These are phyloP conservation scores for Conus canariensis DNA, from an alignment of 2,888 invertebrate species.

Conservation along the genomic window DNA sequence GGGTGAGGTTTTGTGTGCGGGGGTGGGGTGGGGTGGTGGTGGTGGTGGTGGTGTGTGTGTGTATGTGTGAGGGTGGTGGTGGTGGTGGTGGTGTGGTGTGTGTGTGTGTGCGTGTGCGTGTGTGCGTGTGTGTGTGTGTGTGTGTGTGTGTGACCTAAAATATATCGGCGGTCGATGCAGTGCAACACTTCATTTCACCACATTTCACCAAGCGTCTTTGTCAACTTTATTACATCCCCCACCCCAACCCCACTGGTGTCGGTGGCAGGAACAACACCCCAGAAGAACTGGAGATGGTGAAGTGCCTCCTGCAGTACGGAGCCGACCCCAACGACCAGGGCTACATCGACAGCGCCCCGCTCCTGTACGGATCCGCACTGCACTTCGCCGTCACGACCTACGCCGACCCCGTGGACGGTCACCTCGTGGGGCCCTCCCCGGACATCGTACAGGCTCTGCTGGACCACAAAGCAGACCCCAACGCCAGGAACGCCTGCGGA, in stretches of 20 bases:
- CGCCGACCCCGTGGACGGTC: neutral
- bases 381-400: neutral
- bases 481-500: neutral
- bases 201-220: no score
- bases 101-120: no score
- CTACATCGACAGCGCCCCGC: neutral
- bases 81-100: no score
- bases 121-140: no score
- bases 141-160: no score
- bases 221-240: no score
- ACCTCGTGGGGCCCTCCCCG: neutral
- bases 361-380: neutral
- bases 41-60: no score
- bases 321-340: constrained; percentile 10
- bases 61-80: no score
- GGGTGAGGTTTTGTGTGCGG: neutral
- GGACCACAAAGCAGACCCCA: neutral
- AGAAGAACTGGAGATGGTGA: neutral
- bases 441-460: neutral
- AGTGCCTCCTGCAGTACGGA: neutral
- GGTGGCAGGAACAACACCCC: neutral
- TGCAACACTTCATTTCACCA: no score
- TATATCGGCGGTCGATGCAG: no score
- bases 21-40: no score
- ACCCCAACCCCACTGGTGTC: neutral